phyloP scores from a whole-genome alignment of 2,113 vertebrate species.

The Chloropsis cyanopogon region DNA sequence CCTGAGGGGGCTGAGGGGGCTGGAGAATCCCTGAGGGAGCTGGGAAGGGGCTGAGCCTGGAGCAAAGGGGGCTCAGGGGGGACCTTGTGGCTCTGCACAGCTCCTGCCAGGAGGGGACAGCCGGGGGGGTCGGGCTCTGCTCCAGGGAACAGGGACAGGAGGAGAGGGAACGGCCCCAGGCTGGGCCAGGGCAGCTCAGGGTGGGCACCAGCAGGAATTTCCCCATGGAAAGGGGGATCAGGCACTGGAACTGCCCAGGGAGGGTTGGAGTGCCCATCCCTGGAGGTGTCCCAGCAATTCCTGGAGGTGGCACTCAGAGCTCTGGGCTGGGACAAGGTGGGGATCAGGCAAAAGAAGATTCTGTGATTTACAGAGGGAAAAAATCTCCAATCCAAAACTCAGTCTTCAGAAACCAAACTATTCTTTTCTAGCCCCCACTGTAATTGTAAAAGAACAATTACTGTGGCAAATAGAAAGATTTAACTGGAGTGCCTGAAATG shows the following conservation, averaged over 20 bases:
- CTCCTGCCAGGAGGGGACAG: neutral
- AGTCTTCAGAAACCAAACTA: neutral
- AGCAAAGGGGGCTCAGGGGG: neutral
- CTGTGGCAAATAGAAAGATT: constrained; percentile 19
- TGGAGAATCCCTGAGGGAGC: neutral
- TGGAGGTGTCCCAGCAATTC: neutral
- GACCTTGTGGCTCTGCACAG: neutral
- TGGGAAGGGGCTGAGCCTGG: neutral
- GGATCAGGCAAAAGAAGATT: neutral
- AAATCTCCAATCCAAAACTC: neutral
- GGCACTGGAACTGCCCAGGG: neutral
- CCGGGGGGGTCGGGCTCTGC: neutral
- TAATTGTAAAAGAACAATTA: constrained; percentile 44
- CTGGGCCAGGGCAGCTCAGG: neutral
- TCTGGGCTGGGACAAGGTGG: neutral
- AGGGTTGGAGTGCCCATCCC: neutral
- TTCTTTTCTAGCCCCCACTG: neutral
- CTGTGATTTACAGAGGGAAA: neutral
- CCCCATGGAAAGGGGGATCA: neutral
- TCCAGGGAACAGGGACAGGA: neutral
- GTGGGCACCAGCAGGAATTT: neutral
- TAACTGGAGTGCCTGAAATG: neutral
- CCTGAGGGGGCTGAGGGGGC: neutral
- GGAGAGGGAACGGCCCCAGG: neutral
- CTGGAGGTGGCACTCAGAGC: neutral